A percentile compares a stretch with the other conserved stretches of the same genome.
phyloP scores from a whole-genome alignment of 2,113 vertebrate genomes.

The Gasterosteus nipponicus region DNA sequence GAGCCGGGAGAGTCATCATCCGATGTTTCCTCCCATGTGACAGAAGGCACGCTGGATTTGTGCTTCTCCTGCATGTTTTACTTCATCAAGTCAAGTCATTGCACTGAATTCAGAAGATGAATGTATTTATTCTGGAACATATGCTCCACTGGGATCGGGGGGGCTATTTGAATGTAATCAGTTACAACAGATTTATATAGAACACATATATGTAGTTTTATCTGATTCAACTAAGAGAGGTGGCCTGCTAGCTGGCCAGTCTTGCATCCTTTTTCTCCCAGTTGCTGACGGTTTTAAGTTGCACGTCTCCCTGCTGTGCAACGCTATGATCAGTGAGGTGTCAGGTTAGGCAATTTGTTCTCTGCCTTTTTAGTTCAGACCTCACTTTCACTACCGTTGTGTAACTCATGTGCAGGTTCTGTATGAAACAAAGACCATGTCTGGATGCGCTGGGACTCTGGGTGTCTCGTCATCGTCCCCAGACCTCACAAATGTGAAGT shows the following conservation, averaged over 20 bases:
- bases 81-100: neutral
- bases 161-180: too few species aligned
- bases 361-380: slow-evolving; percentile 27
- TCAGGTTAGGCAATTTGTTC: slow-evolving; percentile 33
- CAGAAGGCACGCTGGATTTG: slow-evolving; percentile 10
- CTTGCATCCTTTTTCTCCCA: slow-evolving; percentile 22
- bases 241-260: neutral
- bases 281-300: slow-evolving; percentile 30
- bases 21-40: slow-evolving; percentile 7
- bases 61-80: slow-evolving; percentile 5
- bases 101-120: neutral
- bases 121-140: neutral
- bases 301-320: slow-evolving; percentile 32
- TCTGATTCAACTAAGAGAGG: slow-evolving; percentile 13
- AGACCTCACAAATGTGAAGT: slow-evolving; percentile 19
- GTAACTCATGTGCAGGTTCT: slow-evolving; percentile 33
- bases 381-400: slow-evolving; percentile 6
- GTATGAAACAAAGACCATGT: slow-evolving; percentile 32
- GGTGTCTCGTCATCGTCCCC: slow-evolving; percentile 16
- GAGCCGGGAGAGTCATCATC: neutral
- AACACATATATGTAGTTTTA: neutral
- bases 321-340: slow-evolving; percentile 42
- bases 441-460: neutral
- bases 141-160: neutral
- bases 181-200: neutral